Evolutionary conservation across 1,140 invertebrate species (phyloP).

Genomic region (Metopolophium dirhodum): DNA sequence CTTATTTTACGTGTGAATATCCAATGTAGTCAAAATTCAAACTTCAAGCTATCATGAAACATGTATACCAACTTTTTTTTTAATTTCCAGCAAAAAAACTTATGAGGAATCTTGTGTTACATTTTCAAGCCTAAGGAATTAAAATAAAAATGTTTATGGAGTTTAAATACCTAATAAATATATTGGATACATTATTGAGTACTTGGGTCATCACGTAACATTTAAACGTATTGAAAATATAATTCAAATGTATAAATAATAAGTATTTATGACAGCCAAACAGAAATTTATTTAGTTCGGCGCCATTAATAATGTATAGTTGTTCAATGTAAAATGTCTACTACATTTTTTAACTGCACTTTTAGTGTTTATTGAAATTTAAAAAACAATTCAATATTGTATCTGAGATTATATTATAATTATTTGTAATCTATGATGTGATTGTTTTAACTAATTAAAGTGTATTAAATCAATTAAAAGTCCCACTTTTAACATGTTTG

Average conservation of each 20-base stretch:
- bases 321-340: neutral
- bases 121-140: neutral
- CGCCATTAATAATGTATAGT: neutral
- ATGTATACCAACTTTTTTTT: neutral
- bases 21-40: no score
- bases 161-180: no score
- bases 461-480: conserved; percentile 6
- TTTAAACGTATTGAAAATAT: neutral
- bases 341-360: neutral
- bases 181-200: neutral
- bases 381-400: neutral
- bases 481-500: neutral
- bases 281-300: neutral
- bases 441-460: neutral
- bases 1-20: no score
- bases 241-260: neutral
- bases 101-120: neutral
- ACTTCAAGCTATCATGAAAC: no score
- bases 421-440: neutral
- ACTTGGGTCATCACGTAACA: neutral
- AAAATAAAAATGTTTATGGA: neutral
- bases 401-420: neutral
- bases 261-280: neutral
- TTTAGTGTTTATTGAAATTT: neutral
- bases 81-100: neutral